Evolutionary conservation across 2,113 vertebrate species (phyloP).

Genomic region (Carassius gibelio): DNA sequence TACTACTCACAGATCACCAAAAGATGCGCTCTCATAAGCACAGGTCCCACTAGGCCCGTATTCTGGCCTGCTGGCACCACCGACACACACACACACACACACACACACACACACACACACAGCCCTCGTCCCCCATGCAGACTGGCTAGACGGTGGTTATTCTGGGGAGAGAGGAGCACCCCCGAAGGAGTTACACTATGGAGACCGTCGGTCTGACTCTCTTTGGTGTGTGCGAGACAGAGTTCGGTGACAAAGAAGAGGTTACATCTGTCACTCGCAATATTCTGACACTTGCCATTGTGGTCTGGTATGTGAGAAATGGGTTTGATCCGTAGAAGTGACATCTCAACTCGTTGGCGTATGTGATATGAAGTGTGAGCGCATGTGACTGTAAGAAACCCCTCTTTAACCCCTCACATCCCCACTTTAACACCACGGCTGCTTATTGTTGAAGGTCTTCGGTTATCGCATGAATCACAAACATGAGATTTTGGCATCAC

Average conservation of each 20-base stretch:
- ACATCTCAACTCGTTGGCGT: conserved; percentile 11
- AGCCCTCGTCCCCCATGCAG: neutral
- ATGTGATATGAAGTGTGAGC: conserved; percentile 2
- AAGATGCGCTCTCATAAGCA: conserved; percentile 15
- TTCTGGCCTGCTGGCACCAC: conserved; percentile 6
- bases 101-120: neutral
- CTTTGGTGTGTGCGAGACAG: neutral
- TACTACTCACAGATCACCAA: conserved; percentile 21
- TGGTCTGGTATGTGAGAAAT: conserved; percentile 74
- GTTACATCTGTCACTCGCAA: conserved; percentile 67
- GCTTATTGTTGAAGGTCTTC: conserved; percentile 40
- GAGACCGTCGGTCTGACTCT: conserved; percentile 47
- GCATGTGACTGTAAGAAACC: conserved; percentile 14
- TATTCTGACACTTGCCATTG: conserved; percentile 67
- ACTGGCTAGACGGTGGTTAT: conserved; percentile 46
- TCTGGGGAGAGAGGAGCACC: conserved; percentile 33
- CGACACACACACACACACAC: neutral
- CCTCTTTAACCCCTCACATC: conserved; percentile 32
- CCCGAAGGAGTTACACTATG: conserved; percentile 43
- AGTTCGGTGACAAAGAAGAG: conserved; percentile 46
- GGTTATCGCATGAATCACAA: neutral
- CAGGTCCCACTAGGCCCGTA: conserved; percentile 18
- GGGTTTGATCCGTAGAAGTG: conserved; percentile 70
- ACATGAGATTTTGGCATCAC: neutral
- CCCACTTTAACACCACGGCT: conserved; percentile 12